A percentile compares a stretch with the other conserved stretches of the same genome.
Evolutionary conservation across 1,140 invertebrate genomes (phyloP).

Genomic region (Stegodyphus mimosarum): DNA sequence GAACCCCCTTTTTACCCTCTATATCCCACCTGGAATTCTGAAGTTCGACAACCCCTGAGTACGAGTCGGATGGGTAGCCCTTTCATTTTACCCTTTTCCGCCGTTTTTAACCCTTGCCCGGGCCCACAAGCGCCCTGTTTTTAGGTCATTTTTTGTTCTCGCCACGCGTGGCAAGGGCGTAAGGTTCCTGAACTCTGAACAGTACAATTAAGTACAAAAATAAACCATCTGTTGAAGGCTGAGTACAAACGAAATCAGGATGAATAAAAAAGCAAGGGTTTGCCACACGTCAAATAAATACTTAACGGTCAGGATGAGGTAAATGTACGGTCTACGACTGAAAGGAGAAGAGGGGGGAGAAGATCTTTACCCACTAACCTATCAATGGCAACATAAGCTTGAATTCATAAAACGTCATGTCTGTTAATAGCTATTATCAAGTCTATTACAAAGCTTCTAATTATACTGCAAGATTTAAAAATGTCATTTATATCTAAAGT

Average conservation of each 20-base stretch:
- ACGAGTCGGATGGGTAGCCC: not conserved
- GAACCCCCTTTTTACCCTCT: constrained; percentile 25
- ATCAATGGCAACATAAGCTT: no score
- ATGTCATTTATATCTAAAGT: no score
- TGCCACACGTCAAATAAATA: not conserved
- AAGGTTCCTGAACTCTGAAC: constrained; percentile 21
- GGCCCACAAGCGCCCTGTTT: constrained; percentile 24
- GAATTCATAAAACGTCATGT: no score
- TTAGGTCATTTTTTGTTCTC: constrained; percentile 34
- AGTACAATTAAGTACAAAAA: not conserved
- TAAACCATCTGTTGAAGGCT: constrained; percentile 35
- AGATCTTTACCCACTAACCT: no score
- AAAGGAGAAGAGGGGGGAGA: no score
- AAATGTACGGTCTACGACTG: constrained; percentile 21
- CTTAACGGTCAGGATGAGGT: constrained; percentile 44
- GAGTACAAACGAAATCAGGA: not conserved
- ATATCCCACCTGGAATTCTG: not conserved
- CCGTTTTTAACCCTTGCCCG: constrained; percentile 4
- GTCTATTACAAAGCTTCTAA: no score
- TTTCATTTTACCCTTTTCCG: constrained; percentile 21
- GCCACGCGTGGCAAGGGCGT: constrained; percentile 11
- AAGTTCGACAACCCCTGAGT: constrained; percentile 45
- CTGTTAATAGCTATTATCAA: no score
- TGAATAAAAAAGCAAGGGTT: not conserved
- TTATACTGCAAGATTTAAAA: no score